Conservation (phyloP, 2,113 vertebrate species). For the Thryonomys swinderianus region DNA sequence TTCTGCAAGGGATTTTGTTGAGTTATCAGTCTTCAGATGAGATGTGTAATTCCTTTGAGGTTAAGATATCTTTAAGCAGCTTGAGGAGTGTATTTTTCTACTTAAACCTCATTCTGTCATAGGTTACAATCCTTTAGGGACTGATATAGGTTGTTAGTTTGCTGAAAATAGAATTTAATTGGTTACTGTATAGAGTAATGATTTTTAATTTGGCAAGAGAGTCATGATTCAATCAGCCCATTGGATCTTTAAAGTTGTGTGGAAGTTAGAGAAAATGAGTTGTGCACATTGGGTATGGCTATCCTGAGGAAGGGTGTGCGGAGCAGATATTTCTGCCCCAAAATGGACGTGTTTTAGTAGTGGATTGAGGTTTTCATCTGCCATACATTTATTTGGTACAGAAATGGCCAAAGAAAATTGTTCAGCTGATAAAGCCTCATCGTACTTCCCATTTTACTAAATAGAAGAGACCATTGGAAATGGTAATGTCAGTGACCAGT, state of each 20-base stretch:
- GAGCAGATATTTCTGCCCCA: not conserved
- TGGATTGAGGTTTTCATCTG: constrained; percentile 14
- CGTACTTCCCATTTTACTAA: not conserved
- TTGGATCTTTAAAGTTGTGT: not conserved
- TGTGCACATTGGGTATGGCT: not conserved
- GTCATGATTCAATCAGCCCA: constrained; percentile 41
- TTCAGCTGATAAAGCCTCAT: not conserved
- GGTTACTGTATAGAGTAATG: constrained; percentile 10
- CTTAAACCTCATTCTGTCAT: constrained; percentile 50
- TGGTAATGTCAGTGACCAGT: not conserved
- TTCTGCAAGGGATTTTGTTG: not conserved
- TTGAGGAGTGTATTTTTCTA: not conserved
- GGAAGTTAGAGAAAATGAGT: not conserved
- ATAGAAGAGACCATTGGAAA: not conserved
- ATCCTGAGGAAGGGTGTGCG: not conserved
- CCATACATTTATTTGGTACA: not conserved
- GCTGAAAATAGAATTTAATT: constrained; percentile 76
- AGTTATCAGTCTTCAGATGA: constrained; percentile 2
- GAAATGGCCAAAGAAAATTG: not conserved
- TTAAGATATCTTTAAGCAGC: not conserved
- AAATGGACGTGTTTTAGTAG: not conserved
- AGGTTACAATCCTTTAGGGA: constrained; percentile 56
- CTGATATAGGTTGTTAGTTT: constrained; percentile 70
- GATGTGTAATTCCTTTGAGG: constrained; percentile 51
- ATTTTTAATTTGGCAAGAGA: constrained; percentile 79